These are phyloP conservation scores for Campylomormyrus tamandua DNA, from an alignment of 2,113 vertebrate species.

Conservation along the genomic window DNA sequence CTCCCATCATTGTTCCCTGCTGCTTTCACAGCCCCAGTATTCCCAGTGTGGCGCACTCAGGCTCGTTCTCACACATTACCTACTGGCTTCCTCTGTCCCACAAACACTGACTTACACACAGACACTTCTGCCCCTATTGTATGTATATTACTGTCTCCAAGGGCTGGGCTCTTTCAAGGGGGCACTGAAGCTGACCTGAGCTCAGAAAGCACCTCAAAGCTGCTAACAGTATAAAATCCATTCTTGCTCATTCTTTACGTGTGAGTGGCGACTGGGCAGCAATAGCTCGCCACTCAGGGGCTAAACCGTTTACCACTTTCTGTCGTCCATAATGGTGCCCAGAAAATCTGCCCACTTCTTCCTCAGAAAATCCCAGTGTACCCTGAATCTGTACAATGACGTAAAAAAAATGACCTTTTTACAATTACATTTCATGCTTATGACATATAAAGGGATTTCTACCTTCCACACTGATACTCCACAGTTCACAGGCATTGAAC, in stretches of 20 bases:
- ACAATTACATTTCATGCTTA: neutral
- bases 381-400: neutral
- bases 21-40: neutral
- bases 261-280: neutral
- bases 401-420: neutral
- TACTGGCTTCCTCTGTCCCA: neutral
- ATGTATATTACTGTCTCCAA: neutral
- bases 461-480: neutral
- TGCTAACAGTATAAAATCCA: neutral
- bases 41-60: neutral
- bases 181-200: neutral
- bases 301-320: neutral
- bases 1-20: conserved; percentile 2
- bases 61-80: neutral
- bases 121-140: neutral
- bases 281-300: neutral
- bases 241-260: neutral
- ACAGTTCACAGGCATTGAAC: neutral
- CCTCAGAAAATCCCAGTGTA: neutral
- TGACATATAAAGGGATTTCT: neutral
- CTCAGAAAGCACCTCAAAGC: neutral
- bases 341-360: neutral
- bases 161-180: neutral
- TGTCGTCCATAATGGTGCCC: neutral
- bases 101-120: neutral